Evolutionary conservation across 2,797 vertebrate species (phyloP).

Genomic region (Chaunax sp.): DNA sequence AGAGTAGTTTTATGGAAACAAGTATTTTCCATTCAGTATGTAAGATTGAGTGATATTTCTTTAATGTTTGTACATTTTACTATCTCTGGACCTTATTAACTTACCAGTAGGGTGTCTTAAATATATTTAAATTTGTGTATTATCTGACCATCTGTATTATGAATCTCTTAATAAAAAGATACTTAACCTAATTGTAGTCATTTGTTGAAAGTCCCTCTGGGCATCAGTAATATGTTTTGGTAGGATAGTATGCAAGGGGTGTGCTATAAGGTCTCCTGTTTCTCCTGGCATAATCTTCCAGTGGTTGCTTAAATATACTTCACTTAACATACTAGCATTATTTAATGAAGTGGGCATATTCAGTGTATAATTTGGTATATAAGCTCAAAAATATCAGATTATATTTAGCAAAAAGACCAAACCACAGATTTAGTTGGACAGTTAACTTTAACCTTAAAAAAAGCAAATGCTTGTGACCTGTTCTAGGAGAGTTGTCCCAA

Average conservation of each 20-base stretch:
- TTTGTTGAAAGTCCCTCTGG: conserved; percentile 1
- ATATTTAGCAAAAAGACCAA: no score
- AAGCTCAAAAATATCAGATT: no score
- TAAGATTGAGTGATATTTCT: conserved; percentile 27
- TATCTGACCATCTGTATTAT: conserved; percentile 37
- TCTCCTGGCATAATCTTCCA: no score
- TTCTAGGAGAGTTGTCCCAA: no score
- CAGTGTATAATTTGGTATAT: no score
- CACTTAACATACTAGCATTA: no score
- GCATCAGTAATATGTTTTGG: not conserved
- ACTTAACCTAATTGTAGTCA: not conserved
- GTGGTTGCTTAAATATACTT: no score
- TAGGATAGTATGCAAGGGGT: not conserved
- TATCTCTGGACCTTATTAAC: conserved; percentile 23
- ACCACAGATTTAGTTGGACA: no score
- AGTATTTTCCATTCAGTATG: conserved; percentile 55
- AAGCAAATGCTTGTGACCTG: no score
- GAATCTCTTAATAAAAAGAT: conserved; percentile 69
- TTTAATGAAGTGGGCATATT: no score
- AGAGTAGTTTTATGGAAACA: conserved; percentile 36
- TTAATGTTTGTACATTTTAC: conserved; percentile 23
- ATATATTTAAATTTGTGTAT: conserved; percentile 11
- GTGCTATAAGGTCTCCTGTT: no score
- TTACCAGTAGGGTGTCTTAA: conserved; percentile 27
- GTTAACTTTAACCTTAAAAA: no score